Conservation (phyloP, 2,797 vertebrate species). For the Mareca penelope region DNA sequence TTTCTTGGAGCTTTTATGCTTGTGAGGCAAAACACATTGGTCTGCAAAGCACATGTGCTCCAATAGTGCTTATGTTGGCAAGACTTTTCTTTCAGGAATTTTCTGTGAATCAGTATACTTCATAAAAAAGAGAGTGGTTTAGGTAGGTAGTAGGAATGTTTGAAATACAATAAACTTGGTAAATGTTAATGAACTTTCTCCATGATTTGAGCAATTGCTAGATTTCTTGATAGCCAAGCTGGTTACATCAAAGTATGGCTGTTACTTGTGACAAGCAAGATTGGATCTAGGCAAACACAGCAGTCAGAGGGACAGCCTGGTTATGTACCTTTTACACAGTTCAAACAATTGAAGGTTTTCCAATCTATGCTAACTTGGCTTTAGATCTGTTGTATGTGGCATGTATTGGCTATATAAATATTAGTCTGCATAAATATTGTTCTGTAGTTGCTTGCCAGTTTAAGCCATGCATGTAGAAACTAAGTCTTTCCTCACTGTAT, state of each 20-base stretch:
- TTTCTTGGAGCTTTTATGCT: not conserved
- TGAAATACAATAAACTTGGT: not conserved
- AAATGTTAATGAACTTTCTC: not conserved
- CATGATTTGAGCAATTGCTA: not conserved
- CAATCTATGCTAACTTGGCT: not conserved
- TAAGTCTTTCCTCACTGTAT: not conserved
- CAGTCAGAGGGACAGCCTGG: not conserved
- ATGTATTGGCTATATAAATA: not conserved
- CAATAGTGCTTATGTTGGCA: not conserved
- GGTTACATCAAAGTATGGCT: not conserved
- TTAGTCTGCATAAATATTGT: not conserved
- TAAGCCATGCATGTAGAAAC: not conserved
- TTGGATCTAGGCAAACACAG: not conserved
- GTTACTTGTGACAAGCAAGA: not conserved
- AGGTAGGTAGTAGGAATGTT: not conserved
- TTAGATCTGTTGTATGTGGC: not conserved
- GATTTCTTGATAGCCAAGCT: not conserved
- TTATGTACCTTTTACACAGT: not conserved
- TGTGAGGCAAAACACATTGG: rapidly evolving
- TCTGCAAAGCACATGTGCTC: not conserved
- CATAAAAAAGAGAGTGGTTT: not conserved
- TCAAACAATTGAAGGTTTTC: not conserved
- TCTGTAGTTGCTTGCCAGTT: not conserved
- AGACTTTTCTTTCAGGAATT: not conserved
- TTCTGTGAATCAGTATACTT: not conserved